Evolutionary conservation across 1,140 invertebrate species (phyloP).

Genomic region (Penaeus indicus): DNA sequence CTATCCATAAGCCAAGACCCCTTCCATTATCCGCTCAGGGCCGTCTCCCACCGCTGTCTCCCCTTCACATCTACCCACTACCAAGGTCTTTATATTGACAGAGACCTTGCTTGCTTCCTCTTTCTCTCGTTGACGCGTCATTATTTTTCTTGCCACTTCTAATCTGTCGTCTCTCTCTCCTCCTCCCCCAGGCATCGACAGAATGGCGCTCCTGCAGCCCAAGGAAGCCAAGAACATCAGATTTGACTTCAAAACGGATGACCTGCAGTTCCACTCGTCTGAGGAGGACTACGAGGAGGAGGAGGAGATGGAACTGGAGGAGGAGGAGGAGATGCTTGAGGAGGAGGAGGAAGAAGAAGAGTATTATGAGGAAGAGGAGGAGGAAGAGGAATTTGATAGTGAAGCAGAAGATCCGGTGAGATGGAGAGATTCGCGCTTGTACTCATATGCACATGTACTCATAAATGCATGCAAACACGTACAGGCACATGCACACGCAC

Average conservation of each 20-base stretch:
- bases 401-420: slow-evolving; percentile 50
- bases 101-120: neutral
- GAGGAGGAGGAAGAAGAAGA: slow-evolving; percentile 21
- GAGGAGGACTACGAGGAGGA: slow-evolving; percentile 56
- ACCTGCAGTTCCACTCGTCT: slow-evolving; percentile 51
- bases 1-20: no score
- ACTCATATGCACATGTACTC: no score
- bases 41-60: no score
- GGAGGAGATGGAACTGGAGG: slow-evolving; percentile 32
- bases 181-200: slow-evolving; percentile 24
- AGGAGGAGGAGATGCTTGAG: slow-evolving; percentile 34
- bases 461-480: no score
- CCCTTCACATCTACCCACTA: no score
- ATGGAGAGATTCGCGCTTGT: no score
- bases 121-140: neutral
- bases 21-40: no score
- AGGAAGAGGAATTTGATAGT: slow-evolving; percentile 46
- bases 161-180: neutral
- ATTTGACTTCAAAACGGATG: slow-evolving; percentile 52
- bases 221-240: slow-evolving; percentile 45
- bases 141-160: neutral
- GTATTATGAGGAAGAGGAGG: neutral
- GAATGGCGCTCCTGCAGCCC: slow-evolving; percentile 37
- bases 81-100: no score
- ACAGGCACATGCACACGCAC: no score